These are phyloP conservation scores for Diceros bicornis DNA, from an alignment of 2,797 vertebrate species.

Conservation along the genomic window DNA sequence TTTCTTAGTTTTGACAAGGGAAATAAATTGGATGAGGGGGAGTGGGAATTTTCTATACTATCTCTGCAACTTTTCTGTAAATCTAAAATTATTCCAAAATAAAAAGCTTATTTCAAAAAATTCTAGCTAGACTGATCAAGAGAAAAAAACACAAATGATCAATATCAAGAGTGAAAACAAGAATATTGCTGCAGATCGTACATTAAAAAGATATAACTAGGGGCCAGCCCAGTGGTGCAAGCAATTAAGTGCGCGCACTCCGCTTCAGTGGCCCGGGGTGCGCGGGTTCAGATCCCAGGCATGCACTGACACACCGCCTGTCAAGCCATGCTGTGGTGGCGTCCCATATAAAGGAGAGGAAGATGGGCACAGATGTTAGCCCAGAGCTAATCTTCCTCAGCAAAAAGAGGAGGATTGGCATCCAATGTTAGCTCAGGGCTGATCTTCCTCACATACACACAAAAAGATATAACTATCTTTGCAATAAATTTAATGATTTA, in stretches of 20 bases:
- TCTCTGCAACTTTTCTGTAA: background rate
- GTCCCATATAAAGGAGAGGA: too few species aligned
- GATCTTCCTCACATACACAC: too few species aligned
- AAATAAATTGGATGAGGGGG: background rate
- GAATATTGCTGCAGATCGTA: background rate
- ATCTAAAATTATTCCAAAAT: background rate
- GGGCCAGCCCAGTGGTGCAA: too few species aligned
- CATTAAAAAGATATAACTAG: background rate
- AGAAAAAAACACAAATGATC: background rate
- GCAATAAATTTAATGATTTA: background rate
- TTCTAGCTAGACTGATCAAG: background rate
- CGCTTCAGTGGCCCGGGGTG: too few species aligned
- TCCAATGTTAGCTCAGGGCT: too few species aligned
- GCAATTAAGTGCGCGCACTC: too few species aligned
- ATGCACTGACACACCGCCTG: too few species aligned
- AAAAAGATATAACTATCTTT: background rate
- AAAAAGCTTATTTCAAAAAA: background rate
- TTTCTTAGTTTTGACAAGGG: conserved; percentile 54
- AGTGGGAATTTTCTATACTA: background rate
- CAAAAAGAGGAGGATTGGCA: too few species aligned
- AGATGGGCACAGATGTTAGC: too few species aligned
- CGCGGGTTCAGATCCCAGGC: too few species aligned
- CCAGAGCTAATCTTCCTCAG: too few species aligned
- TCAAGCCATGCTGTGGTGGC: too few species aligned
- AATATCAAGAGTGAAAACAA: conserved; percentile 39